phyloP scores from a whole-genome alignment of 2,113 vertebrate genomes.

The Scolopax mira region DNA sequence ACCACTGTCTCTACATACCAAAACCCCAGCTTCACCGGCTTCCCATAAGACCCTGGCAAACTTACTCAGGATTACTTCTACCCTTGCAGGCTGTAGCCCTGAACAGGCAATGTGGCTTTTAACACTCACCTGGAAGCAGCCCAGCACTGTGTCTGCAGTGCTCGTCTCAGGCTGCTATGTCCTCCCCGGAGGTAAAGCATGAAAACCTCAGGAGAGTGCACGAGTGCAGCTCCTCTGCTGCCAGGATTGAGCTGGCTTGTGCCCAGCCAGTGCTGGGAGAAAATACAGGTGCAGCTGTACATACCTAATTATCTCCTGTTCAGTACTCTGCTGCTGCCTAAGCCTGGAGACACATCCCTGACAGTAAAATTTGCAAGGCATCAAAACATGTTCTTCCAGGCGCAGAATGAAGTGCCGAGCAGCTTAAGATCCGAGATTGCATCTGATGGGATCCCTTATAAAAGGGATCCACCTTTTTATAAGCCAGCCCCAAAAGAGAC shows the following conservation, averaged over 20 bases:
- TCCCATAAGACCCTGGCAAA: background rate
- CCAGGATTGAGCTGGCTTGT: background rate
- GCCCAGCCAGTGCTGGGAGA: background rate
- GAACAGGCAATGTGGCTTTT: background rate
- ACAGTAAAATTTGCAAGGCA: background rate
- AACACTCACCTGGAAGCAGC: background rate
- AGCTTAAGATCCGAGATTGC: background rate
- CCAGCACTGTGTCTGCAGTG: accelerated
- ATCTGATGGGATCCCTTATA: background rate
- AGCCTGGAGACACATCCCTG: background rate
- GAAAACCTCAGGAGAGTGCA: background rate
- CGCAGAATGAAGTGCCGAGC: background rate
- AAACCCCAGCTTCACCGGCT: background rate
- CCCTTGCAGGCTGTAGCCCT: background rate
- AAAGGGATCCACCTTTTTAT: too few species aligned
- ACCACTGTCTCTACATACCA: background rate
- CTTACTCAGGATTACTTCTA: background rate
- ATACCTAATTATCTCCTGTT: accelerated
- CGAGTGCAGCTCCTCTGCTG: background rate
- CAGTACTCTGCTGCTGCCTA: background rate
- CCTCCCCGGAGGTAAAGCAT: accelerated
- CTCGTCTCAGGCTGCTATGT: background rate
- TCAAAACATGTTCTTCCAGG: background rate
- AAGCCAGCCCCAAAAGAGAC: background rate
- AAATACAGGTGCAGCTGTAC: background rate